phyloP scores from a whole-genome alignment of 2,113 vertebrate species.

The Prunella fulvescens region DNA sequence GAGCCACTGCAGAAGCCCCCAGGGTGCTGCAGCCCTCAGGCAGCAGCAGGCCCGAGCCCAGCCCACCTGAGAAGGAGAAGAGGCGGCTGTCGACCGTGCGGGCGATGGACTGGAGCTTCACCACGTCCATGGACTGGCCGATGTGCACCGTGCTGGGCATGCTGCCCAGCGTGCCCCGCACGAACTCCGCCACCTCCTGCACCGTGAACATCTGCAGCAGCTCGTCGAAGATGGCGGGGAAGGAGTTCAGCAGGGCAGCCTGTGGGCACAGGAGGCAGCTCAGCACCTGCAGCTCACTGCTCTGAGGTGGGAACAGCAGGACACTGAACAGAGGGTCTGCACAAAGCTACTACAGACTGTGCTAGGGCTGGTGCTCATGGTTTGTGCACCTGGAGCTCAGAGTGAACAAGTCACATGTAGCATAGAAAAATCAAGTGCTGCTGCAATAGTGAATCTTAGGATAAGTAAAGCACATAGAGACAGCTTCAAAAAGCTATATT shows the following conservation, averaged over 20 bases:
- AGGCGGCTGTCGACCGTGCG: slow-evolving; percentile 94
- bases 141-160: slow-evolving; percentile 95
- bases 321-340: not conserved
- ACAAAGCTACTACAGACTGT: not conserved
- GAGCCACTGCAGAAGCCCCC: not conserved
- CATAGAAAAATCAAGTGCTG: not conserved
- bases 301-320: not conserved
- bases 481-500: not conserved
- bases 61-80: slow-evolving; percentile 91
- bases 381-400: not conserved
- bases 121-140: slow-evolving; percentile 94
- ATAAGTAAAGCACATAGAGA: not conserved
- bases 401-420: not conserved
- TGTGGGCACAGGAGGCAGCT: slow-evolving; percentile 30
- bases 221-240: slow-evolving; percentile 95
- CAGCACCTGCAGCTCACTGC: not conserved
- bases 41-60: not conserved
- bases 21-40: fast-evolving
- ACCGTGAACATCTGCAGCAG: slow-evolving; percentile 97
- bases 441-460: not conserved
- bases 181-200: slow-evolving; percentile 95
- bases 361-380: fast-evolving
- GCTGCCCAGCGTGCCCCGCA: slow-evolving; percentile 91
- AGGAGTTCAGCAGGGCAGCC: slow-evolving; percentile 94
- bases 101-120: slow-evolving; percentile 94